phyloP scores from a whole-genome alignment of 2,797 vertebrate genomes.

The Macrochelys suwanniensis region DNA sequence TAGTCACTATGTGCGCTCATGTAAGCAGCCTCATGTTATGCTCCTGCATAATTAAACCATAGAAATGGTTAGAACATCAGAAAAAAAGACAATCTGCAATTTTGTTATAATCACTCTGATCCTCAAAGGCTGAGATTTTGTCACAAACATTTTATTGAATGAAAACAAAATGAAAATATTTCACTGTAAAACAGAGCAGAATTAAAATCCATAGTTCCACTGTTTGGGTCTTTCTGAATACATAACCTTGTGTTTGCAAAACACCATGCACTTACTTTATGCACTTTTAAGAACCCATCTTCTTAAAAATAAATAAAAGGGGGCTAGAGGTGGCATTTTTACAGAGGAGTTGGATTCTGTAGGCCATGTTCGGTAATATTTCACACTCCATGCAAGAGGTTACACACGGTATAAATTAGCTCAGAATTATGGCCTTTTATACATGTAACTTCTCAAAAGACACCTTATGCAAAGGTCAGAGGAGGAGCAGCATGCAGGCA shows the following conservation, averaged over 20 bases:
- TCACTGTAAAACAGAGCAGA: neutral
- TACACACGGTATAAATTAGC: neutral
- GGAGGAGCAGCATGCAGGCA: neutral
- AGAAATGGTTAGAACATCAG: constrained; percentile 35
- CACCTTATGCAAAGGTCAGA: neutral
- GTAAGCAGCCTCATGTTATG: neutral
- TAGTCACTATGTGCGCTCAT: neutral
- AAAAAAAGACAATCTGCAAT: neutral
- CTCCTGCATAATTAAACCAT: neutral
- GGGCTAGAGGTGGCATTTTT: neutral
- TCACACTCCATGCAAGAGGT: neutral
- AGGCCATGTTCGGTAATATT: neutral
- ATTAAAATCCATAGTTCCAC: neutral
- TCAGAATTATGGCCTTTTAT: neutral
- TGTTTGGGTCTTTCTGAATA: neutral
- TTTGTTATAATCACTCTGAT: constrained; percentile 31
- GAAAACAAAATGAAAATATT: neutral
- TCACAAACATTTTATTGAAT: constrained; percentile 15
- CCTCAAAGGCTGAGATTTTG: neutral
- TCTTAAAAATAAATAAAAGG: neutral
- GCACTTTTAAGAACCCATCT: neutral
- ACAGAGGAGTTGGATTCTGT: neutral
- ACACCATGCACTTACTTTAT: neutral
- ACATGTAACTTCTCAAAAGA: neutral
- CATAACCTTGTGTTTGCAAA: neutral